These are phyloP conservation scores for Brachyhypopomus occidentalis DNA, from an alignment of 2,113 vertebrate genomes.

Conservation along the genomic window DNA sequence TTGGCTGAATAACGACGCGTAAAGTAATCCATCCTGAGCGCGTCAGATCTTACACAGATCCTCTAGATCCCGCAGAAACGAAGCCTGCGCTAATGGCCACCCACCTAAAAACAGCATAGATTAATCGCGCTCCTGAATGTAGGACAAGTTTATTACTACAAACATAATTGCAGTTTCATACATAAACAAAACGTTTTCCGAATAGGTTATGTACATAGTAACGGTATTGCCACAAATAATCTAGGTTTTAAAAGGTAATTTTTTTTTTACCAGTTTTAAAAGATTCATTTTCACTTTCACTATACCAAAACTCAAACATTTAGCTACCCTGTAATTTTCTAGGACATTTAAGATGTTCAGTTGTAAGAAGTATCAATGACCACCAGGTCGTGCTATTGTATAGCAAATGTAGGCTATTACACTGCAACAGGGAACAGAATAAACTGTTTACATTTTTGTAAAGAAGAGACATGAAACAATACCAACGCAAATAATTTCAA, in stretches of 20 bases:
- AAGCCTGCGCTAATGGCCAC: not conserved
- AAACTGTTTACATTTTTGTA: no score
- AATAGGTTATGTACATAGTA: not conserved
- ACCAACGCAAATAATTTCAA: not conserved
- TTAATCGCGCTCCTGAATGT: no score
- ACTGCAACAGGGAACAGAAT: no score
- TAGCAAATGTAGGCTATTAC: not conserved
- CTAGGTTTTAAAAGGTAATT: not conserved
- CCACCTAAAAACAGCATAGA: no score
- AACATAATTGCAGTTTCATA: no score
- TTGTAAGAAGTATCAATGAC: not conserved
- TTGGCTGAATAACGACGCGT: not conserved
- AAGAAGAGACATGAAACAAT: not conserved
- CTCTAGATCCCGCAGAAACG: not conserved
- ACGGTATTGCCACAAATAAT: not conserved
- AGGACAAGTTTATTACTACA: no score
- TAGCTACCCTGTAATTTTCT: not conserved
- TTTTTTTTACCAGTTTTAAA: no score
- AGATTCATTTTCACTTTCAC: not conserved
- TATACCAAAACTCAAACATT: not conserved
- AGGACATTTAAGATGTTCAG: not conserved
- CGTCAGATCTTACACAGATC: not conserved
- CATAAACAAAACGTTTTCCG: not conserved
- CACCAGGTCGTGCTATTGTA: conserved; percentile 37
- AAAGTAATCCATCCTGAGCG: not conserved